Percentiles rank a stretch among this genome's conserved stretches.
Evolutionary conservation across 1,140 invertebrate species (phyloP).

Genomic region (Drosophila kurseongensis): DNA sequence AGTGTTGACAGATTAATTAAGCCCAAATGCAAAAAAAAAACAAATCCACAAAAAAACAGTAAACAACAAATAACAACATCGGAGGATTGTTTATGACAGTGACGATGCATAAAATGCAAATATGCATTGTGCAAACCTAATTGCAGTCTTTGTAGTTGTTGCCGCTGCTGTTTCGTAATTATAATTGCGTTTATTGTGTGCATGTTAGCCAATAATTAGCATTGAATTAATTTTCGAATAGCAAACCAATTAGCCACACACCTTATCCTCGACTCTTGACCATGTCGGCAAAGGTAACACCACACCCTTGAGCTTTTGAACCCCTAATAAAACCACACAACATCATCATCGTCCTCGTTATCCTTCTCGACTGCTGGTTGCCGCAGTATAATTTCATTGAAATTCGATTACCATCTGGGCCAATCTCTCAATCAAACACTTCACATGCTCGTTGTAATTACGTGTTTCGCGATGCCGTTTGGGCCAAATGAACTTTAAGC

Average conservation of each 20-base stretch:
- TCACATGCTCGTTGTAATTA: constrained; percentile 53
- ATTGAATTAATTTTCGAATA: constrained; percentile 75
- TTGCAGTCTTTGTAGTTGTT: constrained; percentile 51
- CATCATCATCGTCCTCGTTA: constrained; percentile 24
- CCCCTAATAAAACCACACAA: constrained; percentile 4
- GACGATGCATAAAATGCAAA: constrained; percentile 48
- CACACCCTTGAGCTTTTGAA: neutral
- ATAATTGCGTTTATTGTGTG: constrained; percentile 72
- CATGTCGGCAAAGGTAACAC: neutral
- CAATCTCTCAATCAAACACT: constrained; percentile 72
- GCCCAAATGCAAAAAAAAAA: constrained; percentile 26
- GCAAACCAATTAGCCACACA: constrained; percentile 70
- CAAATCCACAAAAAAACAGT: constrained; percentile 13
- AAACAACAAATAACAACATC: constrained; percentile 15
- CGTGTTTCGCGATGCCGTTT: constrained; percentile 24
- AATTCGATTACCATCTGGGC: constrained; percentile 56
- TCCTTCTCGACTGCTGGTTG: neutral
- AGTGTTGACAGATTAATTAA: constrained; percentile 52
- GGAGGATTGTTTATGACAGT: constrained; percentile 30
- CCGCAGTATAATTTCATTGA: constrained; percentile 64
- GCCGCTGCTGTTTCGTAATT: constrained; percentile 46
- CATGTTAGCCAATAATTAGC: constrained; percentile 72
- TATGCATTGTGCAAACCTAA: constrained; percentile 62
- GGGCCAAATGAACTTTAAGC: constrained; percentile 6
- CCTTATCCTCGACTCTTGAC: constrained; percentile 29